Evolutionary conservation across 2,888 invertebrate genomes (phyloP), one percentile per base, ranked within the genome.

Genomic region (Pomacea canaliculata): DNA sequence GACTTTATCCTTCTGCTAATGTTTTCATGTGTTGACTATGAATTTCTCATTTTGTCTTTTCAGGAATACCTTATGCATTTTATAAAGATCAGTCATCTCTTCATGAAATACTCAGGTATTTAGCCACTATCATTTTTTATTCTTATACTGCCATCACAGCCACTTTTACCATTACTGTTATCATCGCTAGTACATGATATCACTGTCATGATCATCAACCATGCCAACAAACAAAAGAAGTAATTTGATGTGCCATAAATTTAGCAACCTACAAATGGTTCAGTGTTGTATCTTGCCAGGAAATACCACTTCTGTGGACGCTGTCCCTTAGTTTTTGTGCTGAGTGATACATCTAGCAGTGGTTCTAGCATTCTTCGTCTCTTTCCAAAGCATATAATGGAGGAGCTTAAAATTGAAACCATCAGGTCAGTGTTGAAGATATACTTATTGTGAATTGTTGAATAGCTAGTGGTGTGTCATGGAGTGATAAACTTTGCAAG

Each of bases 11-110:
- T 56, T 16, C 16, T 56, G 10, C 16, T 56, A 2, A 16, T 56
- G 16, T 56, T 56, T 10, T 16, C 16, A 16, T 56, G 4, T 56
- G 10, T 56, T 56, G 51, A 56, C 16, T 16, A 56, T 56, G 16
- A 37, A 37, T 37, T 37, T 37, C 49, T 71, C 49, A n/a, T 60
- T 72, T 12, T 72, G 37, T 49, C 12, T 10, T 48, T 49, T 73
- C 82, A 89, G 86, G 97, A 97, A 94, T 96, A 90, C 97, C 96
- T 18, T 96, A 96, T 91, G 93, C 93, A 13, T 94, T 95, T 85
- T 87, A 94, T 51, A 93, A 93, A 85, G 94, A 95, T 85, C 92
- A 94, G 37, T 90, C 92, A 76, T 92, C 93, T 84, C 95, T 96
- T 88, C 92, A 93, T 82, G 92, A 93, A 76, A 91, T 95, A 76